phyloP scores from a whole-genome alignment of 2,113 vertebrate genomes.

The Cyprinodon tularosa region DNA sequence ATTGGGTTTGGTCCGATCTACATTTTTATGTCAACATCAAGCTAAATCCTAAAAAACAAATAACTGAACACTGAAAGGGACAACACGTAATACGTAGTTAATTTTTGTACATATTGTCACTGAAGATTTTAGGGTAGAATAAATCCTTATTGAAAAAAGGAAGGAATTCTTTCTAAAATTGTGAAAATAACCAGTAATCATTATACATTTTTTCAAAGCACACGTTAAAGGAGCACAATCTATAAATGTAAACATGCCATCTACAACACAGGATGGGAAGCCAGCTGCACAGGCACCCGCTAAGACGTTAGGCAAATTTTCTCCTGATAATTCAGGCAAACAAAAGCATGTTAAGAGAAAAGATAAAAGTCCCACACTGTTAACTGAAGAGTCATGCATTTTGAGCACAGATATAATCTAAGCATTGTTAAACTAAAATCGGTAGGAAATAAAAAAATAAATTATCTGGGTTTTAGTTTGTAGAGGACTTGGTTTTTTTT shows the following conservation, averaged over 20 bases:
- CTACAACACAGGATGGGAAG: constrained; percentile 9
- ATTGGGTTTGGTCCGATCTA: neutral
- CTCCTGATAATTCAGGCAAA: constrained; percentile 46
- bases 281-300: constrained; percentile 27
- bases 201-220: constrained; percentile 3
- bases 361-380: constrained; percentile 21
- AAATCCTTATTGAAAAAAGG: too few relatives aligned
- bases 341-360: constrained; percentile 17
- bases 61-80: neutral
- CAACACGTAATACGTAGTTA: too few relatives aligned
- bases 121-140: too few relatives aligned
- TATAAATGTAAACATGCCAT: constrained; percentile 13
- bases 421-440: neutral
- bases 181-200: neutral
- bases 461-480: constrained; percentile 21
- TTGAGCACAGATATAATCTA: neutral
- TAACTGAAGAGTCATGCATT: neutral
- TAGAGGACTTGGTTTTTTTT: neutral
- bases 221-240: neutral
- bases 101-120: too few relatives aligned
- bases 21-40: neutral
- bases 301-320: constrained; percentile 45
- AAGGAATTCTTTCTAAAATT: neutral
- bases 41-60: neutral
- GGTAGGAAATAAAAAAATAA: neutral